phyloP scores from a whole-genome alignment of 2,113 vertebrate species.

The Brachyhypopomus gauderio region DNA sequence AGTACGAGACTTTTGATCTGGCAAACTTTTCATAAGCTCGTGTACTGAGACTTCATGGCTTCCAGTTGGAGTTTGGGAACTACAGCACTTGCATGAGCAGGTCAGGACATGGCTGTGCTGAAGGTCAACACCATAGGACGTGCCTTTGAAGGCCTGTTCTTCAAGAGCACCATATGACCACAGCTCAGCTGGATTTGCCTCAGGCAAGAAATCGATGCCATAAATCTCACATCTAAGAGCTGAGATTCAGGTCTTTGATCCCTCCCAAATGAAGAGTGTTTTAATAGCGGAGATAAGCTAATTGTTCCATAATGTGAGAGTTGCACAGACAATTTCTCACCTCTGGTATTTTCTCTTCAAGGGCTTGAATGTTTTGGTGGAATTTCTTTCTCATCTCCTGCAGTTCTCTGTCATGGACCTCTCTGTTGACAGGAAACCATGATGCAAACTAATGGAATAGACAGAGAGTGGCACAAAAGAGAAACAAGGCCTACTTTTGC shows the following conservation, averaged over 20 bases:
- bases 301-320: conserved; percentile 36
- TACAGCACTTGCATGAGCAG: conserved; percentile 42
- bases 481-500: conserved; percentile 53
- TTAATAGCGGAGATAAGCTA: conserved; percentile 1
- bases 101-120: conserved; percentile 28
- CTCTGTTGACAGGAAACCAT: conserved; percentile 22
- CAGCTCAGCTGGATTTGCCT: conserved; percentile 34
- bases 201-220: conserved; percentile 51
- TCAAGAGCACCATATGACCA: conserved; percentile 51
- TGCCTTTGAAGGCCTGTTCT: conserved; percentile 56
- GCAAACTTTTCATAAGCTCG: conserved; percentile 19
- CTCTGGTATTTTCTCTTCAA: conserved; percentile 39
- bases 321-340: conserved; percentile 6
- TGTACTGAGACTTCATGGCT: background rate
- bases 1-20: background rate
- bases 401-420: conserved; percentile 51
- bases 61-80: conserved; percentile 43
- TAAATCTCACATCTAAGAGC: conserved; percentile 54
- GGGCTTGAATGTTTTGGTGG: conserved; percentile 30
- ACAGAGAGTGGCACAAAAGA: background rate
- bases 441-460: background rate
- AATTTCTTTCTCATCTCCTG: conserved; percentile 39
- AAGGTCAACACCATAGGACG: conserved; percentile 55
- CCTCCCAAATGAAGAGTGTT: background rate
- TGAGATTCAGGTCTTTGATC: conserved; percentile 48